phyloP scores from a whole-genome alignment of 64 coral and sea anemone species.

The Stichodactyla helianthus region DNA sequence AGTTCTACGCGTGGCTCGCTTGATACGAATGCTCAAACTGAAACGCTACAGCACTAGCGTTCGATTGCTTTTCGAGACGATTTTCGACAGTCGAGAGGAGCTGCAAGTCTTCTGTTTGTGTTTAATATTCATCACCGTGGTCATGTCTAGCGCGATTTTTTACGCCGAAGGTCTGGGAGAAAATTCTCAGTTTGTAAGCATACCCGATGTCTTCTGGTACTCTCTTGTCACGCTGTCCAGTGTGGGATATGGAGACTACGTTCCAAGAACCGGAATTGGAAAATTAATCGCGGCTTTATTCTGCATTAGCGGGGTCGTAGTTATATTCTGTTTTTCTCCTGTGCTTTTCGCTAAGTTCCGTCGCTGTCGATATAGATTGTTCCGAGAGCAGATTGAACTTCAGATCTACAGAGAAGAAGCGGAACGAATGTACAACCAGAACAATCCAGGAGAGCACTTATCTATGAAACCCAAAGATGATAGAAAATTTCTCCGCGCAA shows the following conservation, averaged over 20 bases:
- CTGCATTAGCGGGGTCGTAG: constrained; percentile 45
- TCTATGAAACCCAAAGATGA: not conserved
- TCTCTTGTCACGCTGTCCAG: constrained; percentile 56
- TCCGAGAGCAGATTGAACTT: not conserved
- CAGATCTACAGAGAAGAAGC: constrained; percentile 21
- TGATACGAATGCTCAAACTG: constrained; percentile 44
- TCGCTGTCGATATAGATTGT: constrained; percentile 23
- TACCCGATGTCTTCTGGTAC: constrained; percentile 72
- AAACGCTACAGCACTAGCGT: constrained; percentile 57
- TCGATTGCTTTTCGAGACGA: constrained; percentile 49
- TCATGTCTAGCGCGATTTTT: constrained; percentile 61
- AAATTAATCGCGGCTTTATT: constrained; percentile 63
- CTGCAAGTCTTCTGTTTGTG: constrained; percentile 42
- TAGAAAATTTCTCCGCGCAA: not conserved
- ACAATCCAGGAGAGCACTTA: not conserved
- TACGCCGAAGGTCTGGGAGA: constrained; percentile 44
- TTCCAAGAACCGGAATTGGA: constrained; percentile 39
- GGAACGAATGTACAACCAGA: constrained; percentile 19
- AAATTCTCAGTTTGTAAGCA: constrained; percentile 49
- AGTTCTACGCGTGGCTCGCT: constrained; percentile 30
- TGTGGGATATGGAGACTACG: constrained; percentile 74
- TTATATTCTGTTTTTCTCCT: constrained; percentile 70
- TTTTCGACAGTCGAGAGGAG: constrained; percentile 55
- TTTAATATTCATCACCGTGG: constrained; percentile 48
- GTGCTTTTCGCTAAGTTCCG: constrained; percentile 67